Percentiles rank a stretch among this genome's conserved stretches.
Evolutionary conservation across 37 sponge, comb jelly and placozoan genomes (phyloP).

Genomic region (Diacarnus erythraeanus): DNA sequence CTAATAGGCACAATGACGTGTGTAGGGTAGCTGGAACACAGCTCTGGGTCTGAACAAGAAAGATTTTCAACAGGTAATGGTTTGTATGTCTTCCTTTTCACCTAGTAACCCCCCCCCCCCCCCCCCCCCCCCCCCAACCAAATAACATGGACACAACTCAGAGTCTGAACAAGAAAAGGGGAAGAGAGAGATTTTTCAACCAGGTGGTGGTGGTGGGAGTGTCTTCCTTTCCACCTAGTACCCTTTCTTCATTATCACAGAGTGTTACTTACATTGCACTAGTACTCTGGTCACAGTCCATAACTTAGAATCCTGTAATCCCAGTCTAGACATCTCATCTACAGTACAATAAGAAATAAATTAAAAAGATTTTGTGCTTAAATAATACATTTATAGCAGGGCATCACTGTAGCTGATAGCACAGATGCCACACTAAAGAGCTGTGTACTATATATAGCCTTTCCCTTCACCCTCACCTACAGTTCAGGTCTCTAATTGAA

Average conservation of each 20-base stretch:
- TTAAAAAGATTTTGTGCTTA: not conserved
- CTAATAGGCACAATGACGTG: constrained; percentile 68
- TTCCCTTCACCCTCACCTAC: no score
- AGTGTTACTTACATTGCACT: constrained; percentile 26
- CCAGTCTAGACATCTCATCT: constrained; percentile 52
- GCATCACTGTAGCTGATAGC: no score
- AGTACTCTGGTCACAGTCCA: constrained; percentile 40
- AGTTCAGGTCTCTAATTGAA: no score
- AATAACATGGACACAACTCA: not conserved
- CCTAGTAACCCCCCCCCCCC: not conserved
- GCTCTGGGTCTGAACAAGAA: constrained; percentile 72
- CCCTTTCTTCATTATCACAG: no score
- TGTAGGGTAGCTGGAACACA: constrained; percentile 69
- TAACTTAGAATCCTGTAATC: constrained; percentile 8
- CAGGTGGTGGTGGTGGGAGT: not conserved
- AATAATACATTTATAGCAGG: no score
- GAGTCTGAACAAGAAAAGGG: not conserved
- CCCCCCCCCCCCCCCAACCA: not conserved
- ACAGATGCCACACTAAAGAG: no score
- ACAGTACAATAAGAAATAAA: not conserved
- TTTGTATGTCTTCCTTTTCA: not conserved
- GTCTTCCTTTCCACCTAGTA: no score
- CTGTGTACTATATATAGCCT: no score
- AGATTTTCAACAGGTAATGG: no score
- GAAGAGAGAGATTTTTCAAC: not conserved